A percentile compares a stretch with the other conserved stretches of the same genome.
phyloP scores from a whole-genome alignment of 2,797 vertebrate genomes.

The Poeciliopsis infans region DNA sequence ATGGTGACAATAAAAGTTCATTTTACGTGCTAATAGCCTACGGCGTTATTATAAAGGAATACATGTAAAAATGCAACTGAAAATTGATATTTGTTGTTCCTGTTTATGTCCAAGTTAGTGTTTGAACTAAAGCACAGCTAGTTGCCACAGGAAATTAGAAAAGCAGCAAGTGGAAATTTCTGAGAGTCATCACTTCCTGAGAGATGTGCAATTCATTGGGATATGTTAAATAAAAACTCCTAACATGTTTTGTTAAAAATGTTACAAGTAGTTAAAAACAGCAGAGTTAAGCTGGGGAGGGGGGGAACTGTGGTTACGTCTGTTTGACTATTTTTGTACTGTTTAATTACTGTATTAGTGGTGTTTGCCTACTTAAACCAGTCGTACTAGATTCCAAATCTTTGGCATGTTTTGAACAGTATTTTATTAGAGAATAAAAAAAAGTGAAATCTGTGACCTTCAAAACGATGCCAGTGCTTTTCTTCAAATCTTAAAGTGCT shows the following conservation, averaged over 20 bases:
- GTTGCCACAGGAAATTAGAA: background rate
- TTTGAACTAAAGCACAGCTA: background rate
- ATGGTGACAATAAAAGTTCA: too few relatives aligned
- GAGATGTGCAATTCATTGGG: background rate
- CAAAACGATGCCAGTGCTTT: constrained; percentile 58
- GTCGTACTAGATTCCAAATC: background rate
- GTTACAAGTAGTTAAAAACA: too few relatives aligned
- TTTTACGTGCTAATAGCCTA: background rate
- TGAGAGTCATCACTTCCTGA: background rate
- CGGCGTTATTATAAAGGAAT: background rate
- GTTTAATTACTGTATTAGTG: background rate
- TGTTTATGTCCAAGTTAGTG: background rate
- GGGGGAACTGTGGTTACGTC: background rate
- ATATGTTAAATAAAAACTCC: background rate
- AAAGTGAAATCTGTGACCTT: constrained; percentile 14
- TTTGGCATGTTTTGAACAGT: too few relatives aligned
- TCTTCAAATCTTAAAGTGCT: constrained; percentile 27
- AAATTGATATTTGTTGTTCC: background rate
- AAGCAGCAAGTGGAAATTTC: background rate
- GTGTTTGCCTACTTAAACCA: background rate
- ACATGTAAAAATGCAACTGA: background rate
- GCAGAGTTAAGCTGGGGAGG: too few relatives aligned
- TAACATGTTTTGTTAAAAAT: too few relatives aligned
- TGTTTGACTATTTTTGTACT: background rate
- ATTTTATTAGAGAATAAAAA: background rate